Evolutionary conservation across 2,113 vertebrate genomes (phyloP), one percentile per base, ranked within the genome.

Genomic region (Gulo gulo): DNA sequence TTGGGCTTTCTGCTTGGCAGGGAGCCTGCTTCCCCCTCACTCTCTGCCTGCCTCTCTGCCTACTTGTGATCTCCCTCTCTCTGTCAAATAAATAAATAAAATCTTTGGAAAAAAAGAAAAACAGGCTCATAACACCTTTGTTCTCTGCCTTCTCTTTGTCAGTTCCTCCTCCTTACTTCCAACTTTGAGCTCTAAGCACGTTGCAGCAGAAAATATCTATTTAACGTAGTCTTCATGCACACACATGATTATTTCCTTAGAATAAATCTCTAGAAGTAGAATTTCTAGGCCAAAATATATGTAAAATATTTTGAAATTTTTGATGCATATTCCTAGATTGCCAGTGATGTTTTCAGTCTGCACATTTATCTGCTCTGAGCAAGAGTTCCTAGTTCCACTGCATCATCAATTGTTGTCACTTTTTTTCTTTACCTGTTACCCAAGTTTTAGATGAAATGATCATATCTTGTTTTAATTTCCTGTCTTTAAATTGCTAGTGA

Each of bases 391-490:
- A 31, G 55, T 83, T 93, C 61, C 9, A 42, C 14, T 47, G 29
- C 81, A 29, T 95, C 69, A 42, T 65, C 11, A 13, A 34, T 57
- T 23, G 6, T 52, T 63, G 9, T 93, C 59, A 71, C 10, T 88
- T 87, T 83, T 89, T 69, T 91, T 45, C 69, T 84, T 84, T 83
- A 87, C 78, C 63, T 59, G 29, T 78, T 57, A 88, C 67, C 31
- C 45, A 57, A 92, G 21, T 39, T 74, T 88, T 81, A 90, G 39
- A 23, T 79, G 67, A 86, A 67, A n/a, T 3, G 11, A 29, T 47
- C 39, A 29, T 74, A 45, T 67, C 69, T 93, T 94, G 21, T 88
- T 95, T 91, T 91, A 87, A 93, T 83, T 88, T 96, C 1, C 34
- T 65, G 2, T 82, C 57, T 81, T 94, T 74, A 92, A 39, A 20